Percentiles rank a stretch among this genome's conserved stretches.
Conservation (phyloP, 2,797 vertebrate genomes). For the Poeciliopsis gracilis region DNA sequence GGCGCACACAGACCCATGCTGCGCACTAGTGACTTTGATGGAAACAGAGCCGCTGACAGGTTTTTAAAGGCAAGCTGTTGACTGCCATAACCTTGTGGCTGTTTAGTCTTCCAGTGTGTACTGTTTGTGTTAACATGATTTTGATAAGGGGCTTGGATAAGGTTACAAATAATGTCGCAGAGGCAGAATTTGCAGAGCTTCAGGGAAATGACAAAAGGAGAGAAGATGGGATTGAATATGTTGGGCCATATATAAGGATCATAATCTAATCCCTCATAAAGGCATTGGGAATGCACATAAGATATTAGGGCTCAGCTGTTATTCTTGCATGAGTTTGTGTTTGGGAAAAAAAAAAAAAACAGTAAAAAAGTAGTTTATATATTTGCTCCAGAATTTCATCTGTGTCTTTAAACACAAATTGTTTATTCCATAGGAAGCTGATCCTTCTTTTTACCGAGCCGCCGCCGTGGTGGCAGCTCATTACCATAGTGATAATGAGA, state of each 20-base stretch:
- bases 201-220: conserved; percentile 26
- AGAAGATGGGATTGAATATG: background rate
- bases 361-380: conserved; percentile 32
- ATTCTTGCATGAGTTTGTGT: conserved; percentile 36
- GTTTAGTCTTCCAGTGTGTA: conserved; percentile 29
- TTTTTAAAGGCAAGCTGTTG: conserved; percentile 82
- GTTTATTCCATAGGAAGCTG: conserved; percentile 58
- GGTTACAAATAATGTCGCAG: conserved; percentile 57
- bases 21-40: conserved; percentile 73
- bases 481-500: conserved; percentile 73
- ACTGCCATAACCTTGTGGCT: conserved; percentile 75
- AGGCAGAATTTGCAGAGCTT: conserved; percentile 65
- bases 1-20: conserved; percentile 30
- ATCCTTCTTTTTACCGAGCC: conserved; percentile 56
- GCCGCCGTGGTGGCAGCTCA: conserved; percentile 58
- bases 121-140: conserved; percentile 47
- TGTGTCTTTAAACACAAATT: conserved; percentile 28
- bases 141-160: conserved; percentile 44
- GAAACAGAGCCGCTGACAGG: conserved; percentile 78
- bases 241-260: conserved; percentile 14
- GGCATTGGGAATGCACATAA: conserved; percentile 1
- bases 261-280: background rate
- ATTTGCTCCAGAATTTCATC: conserved; percentile 32
- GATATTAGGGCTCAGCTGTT: conserved; percentile 18
- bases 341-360: conserved; percentile 18